Evolutionary conservation across 1,140 invertebrate species (phyloP), one percentile per base, ranked within the genome.

Genomic region (Lerema accius): DNA sequence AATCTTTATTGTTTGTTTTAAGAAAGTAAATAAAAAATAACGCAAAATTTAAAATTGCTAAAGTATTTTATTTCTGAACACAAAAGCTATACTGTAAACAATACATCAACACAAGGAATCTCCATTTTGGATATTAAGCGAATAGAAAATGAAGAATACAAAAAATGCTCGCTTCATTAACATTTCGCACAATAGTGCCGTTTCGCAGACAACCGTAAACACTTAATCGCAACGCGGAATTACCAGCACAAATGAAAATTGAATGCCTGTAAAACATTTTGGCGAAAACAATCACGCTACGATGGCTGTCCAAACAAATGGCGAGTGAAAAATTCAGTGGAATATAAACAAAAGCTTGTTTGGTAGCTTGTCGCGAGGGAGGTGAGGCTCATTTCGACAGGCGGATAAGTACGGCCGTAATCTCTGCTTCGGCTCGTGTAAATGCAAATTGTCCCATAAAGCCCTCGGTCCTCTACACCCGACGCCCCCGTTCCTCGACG

Each of bases 391-490:
- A 85, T 90, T 90, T 90, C 81, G 77, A 69, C 76, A 78, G 80
- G 80, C 71, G 83, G 84, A 84, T 89, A 89, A 89, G 84, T 84
- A 76, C 84, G 79, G 73, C 69, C 77, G 84, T 90, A 90, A 90
- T 90, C 87, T 87, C 80, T 82, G 82, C 84, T 81, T 71, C 76
- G 79, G 86, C 77, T 86, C 83, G 87, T 90, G 87, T 90, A 90
- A 90, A 90, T 90, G 87, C 86, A 90, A 90, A 90, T 90, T 80
- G 82, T 84, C 82, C 86, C 78, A 89, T 90, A 89, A 90, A 86
- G 84, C 84, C 83, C 80, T 84, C 71, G 65, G 74, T 67, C 55
- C 55, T 62, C 65, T 67, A 65, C 45, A 35, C 64, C 67, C 51
- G 37, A 32, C 67, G 55, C 43, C 66, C 69, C 55, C 66, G 15